Percentiles rank a stretch among this genome's conserved stretches.
phyloP scores from a whole-genome alignment of 2,888 invertebrate species.

The Drosophila rubida region DNA sequence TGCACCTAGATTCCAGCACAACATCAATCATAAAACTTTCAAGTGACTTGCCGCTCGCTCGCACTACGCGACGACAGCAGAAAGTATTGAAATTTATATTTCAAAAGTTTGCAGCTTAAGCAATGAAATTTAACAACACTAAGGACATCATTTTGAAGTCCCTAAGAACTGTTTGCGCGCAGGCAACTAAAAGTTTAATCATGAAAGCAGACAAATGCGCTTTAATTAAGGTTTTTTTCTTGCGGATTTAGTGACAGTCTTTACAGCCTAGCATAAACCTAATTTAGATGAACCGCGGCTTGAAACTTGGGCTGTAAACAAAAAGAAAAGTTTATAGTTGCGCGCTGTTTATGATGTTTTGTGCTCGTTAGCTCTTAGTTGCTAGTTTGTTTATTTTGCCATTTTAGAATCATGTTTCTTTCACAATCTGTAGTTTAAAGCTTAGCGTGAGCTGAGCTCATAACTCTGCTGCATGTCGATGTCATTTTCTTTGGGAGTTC shows the following conservation, averaged over 20 bases:
- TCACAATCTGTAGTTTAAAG: conserved; percentile 14
- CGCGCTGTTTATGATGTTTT: not conserved
- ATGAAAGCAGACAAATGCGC: no score
- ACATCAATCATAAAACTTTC: conserved; percentile 21
- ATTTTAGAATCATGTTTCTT: not conserved
- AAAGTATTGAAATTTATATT: not conserved
- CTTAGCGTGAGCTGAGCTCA: conserved; percentile 44
- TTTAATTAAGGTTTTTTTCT: no score
- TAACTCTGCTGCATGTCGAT: conserved; percentile 64
- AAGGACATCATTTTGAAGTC: no score
- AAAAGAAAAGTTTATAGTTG: not conserved
- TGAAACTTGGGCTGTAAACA: no score
- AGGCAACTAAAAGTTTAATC: no score
- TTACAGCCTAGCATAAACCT: no score
- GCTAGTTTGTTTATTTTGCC: conserved; percentile 2
- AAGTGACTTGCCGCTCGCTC: conserved; percentile 2
- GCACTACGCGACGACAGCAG: not conserved
- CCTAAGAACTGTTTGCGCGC: no score
- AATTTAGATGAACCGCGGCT: no score
- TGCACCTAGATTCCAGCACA: conserved; percentile 10
- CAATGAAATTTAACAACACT: not conserved
- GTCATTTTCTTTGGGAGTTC: conserved; percentile 45
- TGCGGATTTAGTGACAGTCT: no score
- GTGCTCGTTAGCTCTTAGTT: not conserved
- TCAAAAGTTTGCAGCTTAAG: not conserved